phyloP scores from a whole-genome alignment of 2,797 vertebrate genomes.

The Chrysolophus pictus region DNA sequence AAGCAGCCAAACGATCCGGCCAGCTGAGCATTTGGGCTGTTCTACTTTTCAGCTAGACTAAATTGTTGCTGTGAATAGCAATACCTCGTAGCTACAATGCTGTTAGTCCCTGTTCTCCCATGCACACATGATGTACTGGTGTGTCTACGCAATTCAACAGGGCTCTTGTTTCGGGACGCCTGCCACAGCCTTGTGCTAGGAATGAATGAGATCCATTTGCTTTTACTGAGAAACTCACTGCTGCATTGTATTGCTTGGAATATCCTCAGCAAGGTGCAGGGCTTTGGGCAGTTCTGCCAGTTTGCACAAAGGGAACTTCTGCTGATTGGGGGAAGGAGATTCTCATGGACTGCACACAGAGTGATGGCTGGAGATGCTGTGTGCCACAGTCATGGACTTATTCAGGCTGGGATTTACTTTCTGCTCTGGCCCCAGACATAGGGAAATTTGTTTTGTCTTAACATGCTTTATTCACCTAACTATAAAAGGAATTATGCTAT shows the following conservation, averaged over 20 bases:
- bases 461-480: not conserved
- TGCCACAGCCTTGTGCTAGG: not conserved
- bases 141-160: not conserved
- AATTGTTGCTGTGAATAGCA: not conserved
- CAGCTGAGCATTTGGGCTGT: not conserved
- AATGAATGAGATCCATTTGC: not conserved
- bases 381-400: fast-evolving
- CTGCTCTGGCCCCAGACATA: not conserved
- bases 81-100: not conserved
- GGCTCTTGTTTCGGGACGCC: not conserved
- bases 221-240: not conserved
- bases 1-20: not conserved
- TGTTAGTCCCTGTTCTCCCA: not conserved
- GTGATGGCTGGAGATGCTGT: not conserved
- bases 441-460: not conserved
- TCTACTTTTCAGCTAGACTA: not conserved
- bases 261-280: not conserved
- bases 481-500: not conserved
- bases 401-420: not conserved
- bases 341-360: fast-evolving
- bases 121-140: fast-evolving
- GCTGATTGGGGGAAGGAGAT: not conserved
- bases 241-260: not conserved
- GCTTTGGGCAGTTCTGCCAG: not conserved
- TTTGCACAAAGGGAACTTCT: not conserved